phyloP scores from a whole-genome alignment of 1,140 invertebrate genomes.

The Platyscapa corneri region DNA sequence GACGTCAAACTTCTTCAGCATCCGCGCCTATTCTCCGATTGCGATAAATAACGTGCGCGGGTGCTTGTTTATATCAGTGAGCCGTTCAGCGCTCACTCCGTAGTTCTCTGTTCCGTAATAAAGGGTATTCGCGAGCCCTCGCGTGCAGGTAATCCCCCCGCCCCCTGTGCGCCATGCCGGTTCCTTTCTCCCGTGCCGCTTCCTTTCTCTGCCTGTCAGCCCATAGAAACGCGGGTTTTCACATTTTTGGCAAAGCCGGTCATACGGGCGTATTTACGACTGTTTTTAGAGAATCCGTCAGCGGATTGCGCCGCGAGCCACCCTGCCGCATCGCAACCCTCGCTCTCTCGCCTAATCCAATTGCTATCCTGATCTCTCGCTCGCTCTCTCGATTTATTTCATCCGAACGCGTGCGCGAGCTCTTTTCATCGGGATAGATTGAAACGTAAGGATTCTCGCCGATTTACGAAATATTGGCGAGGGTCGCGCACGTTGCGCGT shows the following conservation, averaged over 20 bases:
- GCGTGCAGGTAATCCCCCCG: slow-evolving; percentile 50
- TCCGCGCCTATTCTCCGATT: background rate
- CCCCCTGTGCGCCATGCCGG: slow-evolving; percentile 45
- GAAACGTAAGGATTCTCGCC: slow-evolving; percentile 34
- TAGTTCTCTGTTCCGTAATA: slow-evolving; percentile 49
- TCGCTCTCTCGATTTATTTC: slow-evolving; percentile 41
- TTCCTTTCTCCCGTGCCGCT: slow-evolving; percentile 45
- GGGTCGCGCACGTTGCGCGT: background rate
- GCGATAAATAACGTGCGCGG: background rate
- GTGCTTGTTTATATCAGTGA: background rate
- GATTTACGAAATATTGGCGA: slow-evolving; percentile 19
- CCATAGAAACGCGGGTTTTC: slow-evolving; percentile 57
- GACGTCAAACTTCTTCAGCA: background rate
- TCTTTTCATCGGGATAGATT: slow-evolving; percentile 3
- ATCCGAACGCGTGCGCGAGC: too few relatives aligned
- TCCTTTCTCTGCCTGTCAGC: slow-evolving; percentile 23
- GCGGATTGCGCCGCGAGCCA: slow-evolving; percentile 56
- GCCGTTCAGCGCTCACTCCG: too few relatives aligned
- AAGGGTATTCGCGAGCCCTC: slow-evolving; percentile 41
- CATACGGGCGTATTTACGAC: slow-evolving; percentile 73
- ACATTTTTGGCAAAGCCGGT: slow-evolving; percentile 62
- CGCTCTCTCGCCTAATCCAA: slow-evolving; percentile 13
- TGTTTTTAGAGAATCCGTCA: slow-evolving; percentile 70
- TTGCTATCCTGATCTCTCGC: background rate
- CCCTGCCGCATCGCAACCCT: slow-evolving; percentile 29